phyloP scores from a whole-genome alignment of 1,140 invertebrate genomes.

The Neotoxoptera formosana region DNA sequence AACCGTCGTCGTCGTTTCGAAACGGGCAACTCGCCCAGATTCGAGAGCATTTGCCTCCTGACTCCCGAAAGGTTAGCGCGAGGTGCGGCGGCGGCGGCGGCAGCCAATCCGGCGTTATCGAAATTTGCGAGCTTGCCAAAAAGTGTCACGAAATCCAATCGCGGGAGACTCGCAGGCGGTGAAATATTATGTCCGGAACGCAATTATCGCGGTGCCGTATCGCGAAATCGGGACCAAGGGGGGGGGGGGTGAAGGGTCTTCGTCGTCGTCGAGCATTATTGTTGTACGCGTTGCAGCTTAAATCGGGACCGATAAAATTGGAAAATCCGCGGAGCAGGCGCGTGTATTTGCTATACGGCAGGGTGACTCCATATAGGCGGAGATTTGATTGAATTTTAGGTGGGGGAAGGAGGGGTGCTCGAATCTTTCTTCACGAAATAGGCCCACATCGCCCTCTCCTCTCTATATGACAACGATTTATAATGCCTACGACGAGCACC shows the following conservation, averaged over 20 bases:
- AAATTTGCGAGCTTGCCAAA: slow-evolving; percentile 39
- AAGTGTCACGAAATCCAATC: not conserved
- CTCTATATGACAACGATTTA: too few species aligned
- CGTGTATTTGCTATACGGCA: not conserved
- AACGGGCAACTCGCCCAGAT: slow-evolving; percentile 15
- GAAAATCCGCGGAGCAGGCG: not conserved
- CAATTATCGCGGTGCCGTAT: not conserved
- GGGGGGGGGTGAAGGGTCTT: not conserved
- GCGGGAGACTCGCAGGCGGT: not conserved
- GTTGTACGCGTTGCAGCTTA: too few species aligned
- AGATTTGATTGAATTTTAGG: too few species aligned
- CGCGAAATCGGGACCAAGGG: not conserved
- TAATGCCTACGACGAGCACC: too few species aligned
- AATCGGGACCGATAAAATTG: not conserved
- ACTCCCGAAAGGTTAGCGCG: not conserved
- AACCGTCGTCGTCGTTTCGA: not conserved
- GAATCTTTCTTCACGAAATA: too few species aligned
- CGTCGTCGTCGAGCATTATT: too few species aligned
- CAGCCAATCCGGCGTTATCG: not conserved
- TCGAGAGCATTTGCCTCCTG: not conserved
- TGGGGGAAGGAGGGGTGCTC: too few species aligned
- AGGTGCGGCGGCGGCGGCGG: not conserved
- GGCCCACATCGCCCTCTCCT: too few species aligned
- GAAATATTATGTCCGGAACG: not conserved
- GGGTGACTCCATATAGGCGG: too few species aligned